These are phyloP conservation scores for Ptilodon capucinus DNA, from an alignment of 2,888 invertebrate genomes.

Conservation along the genomic window DNA sequence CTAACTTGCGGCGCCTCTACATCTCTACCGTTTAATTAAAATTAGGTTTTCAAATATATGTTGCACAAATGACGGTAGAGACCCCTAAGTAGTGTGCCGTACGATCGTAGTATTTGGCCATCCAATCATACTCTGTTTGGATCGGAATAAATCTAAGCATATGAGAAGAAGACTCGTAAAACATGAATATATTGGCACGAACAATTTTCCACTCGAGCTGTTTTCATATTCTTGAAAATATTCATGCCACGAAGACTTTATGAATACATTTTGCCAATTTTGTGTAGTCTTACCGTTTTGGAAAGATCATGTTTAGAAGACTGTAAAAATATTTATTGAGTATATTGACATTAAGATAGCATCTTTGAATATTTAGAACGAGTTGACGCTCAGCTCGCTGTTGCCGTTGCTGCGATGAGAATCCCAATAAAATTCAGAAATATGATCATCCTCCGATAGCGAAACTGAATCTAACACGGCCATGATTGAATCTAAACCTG, in stretches of 20 bases:
- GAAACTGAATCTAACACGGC: background rate
- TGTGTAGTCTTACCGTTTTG: background rate
- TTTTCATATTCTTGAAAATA: background rate
- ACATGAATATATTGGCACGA: background rate
- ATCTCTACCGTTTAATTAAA: too few species aligned
- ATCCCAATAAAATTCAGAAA: too few species aligned
- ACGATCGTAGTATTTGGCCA: background rate
- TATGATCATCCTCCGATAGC: too few species aligned
- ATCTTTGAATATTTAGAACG: too few species aligned
- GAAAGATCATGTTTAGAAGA: background rate
- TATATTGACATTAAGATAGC: too few species aligned
- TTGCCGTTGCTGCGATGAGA: too few species aligned
- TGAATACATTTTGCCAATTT: background rate
- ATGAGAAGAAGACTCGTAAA: background rate
- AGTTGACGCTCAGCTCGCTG: too few species aligned
- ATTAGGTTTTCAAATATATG: too few species aligned
- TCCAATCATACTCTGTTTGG: background rate
- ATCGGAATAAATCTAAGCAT: background rate
- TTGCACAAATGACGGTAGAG: background rate
- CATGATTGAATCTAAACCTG: background rate
- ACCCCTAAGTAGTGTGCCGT: background rate
- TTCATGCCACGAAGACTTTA: background rate
- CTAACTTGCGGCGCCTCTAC: too few species aligned
- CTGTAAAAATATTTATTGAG: too few species aligned
- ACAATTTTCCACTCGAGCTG: background rate